Base-by-base conservation (phyloP, 2,113 vertebrate genomes). In the Hoplias malabaricus region DNA sequence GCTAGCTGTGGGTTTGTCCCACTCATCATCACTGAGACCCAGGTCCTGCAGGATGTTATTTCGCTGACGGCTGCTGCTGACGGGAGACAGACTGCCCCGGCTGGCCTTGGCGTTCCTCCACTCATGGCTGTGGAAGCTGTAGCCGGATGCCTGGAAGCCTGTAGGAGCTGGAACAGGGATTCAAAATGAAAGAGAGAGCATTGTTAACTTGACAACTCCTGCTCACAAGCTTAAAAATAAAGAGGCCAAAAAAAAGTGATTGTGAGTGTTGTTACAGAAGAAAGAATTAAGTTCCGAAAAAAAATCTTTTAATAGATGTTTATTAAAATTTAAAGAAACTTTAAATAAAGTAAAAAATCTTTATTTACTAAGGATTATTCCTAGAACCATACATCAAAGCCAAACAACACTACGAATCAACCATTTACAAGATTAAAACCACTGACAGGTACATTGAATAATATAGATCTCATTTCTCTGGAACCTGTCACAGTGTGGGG, bases 61-160 rank as follows among this genome's bases (percentile, higher is more conserved):
- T 84, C 92, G 85, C n/a, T 94, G 89, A 57, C 94, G 95, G 50
- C 84, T 33, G 76, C 54, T 69, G 73, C 90, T 91, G 31, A 92
- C 89, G 2, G 95, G 94, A 13, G 96, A 96, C 69, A 95, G 85
- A 80, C 91, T 96, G 78, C 89, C 87, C 73, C 90, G 94, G 78
- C 77, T 78, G 0, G 93, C 93, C 84, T 97, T 98, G 14, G 94
- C 86, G 62, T 91, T 96, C 86, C 96, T 94, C 98, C 98, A 99
- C 61, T 98, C 97, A 29, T 95, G 94, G 33, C 93, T 82, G 82
- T 91, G 97, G 88, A 97, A 97, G 82, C 78, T 96, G 88, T 96
- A 98, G 25, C 95, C 94, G 0, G 96, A 92, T 12, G 96, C 94
- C 88, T 97, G 96, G 77, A 95, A 96, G 9, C 87, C 88, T 19